Percentiles rank a stretch among this genome's conserved stretches.
phyloP scores from a whole-genome alignment of 2,888 invertebrate species.

The Drosophila affinis region DNA sequence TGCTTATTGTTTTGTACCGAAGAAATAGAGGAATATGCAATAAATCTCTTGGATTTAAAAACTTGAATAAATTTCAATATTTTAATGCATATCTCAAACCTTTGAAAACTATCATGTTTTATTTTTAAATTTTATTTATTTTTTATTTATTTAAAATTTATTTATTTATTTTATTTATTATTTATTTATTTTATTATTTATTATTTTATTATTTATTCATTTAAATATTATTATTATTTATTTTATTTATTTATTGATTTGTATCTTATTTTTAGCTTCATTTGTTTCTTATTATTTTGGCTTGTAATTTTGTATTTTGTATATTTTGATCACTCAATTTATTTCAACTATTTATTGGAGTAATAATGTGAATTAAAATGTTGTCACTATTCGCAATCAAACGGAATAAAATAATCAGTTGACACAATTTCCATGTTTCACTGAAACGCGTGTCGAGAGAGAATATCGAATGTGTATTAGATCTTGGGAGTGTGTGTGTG shows the following conservation, averaged over 20 bases:
- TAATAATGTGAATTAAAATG: slow-evolving; percentile 5
- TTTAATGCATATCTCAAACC: no score
- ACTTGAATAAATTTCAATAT: no score
- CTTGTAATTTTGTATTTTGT: neutral
- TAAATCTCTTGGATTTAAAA: no score
- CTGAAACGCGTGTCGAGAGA: slow-evolving; percentile 29
- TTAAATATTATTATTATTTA: no score
- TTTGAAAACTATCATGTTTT: no score
- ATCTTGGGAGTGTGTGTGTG: slow-evolving; percentile 36
- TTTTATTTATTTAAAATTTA: no score
- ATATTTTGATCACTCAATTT: neutral
- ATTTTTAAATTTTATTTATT: neutral
- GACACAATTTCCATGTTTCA: slow-evolving; percentile 28
- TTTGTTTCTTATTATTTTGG: no score
- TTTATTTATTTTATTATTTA: no score
- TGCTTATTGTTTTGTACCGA: no score
- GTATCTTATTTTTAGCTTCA: neutral
- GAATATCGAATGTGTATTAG: slow-evolving; percentile 20
- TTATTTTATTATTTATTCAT: no score
- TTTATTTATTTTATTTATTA: no score
- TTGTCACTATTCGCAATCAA: slow-evolving; percentile 11
- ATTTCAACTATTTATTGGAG: neutral
- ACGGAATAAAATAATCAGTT: slow-evolving; percentile 7
- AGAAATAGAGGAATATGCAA: no score
- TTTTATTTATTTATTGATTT: neutral